Evolutionary conservation across 2,888 invertebrate genomes (phyloP), one percentile per base, ranked within the genome.

Genomic region (Archips xylosteana): DNA sequence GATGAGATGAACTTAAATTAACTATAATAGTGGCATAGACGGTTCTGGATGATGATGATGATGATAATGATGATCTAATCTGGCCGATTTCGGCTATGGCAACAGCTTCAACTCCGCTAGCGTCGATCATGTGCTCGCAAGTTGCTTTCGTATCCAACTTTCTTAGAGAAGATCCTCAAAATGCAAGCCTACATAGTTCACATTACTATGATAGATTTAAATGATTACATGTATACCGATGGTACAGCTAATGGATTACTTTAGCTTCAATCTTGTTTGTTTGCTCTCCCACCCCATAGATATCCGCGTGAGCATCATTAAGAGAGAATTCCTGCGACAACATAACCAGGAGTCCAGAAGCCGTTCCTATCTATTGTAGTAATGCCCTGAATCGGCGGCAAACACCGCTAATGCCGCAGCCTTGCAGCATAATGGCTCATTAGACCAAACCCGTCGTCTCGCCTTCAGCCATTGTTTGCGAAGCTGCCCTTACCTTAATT

Each of bases 381-480:
- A 51, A 65, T 60, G 60, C 63, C 73, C 73, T 70, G 65, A 69
- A 65, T 65, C 60, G 69, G 68, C n/a, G 36, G 57, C n/a, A 57
- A 68, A 68, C 67, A 78, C 76, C 74, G 75, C 76, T 74, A 78
- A 78, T 80, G 76, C 75, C 82, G 78, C 82, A 84, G 82, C 80
- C 81, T 82, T 83, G 83, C 81, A 79, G 83, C 83, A 90, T 91
- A 92, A 92, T 92, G 85, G 88, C 90, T 92, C 92, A 92, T 92
- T 92, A 92, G 88, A 82, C 89, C 90, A 88, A 89, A 89, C 87
- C 83, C 83, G 89, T 81, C 82, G 83, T 84, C 83, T 83, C 86
- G 83, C 82, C 83, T 82, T 80, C 85, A 80, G 78, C 88, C 87
- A 92, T 92, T 92, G 92, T 91, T 91, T 90, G 89, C 86, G 85